Conservation (phyloP, 2,888 invertebrate species). For the Lasioglossum zephyrum region DNA sequence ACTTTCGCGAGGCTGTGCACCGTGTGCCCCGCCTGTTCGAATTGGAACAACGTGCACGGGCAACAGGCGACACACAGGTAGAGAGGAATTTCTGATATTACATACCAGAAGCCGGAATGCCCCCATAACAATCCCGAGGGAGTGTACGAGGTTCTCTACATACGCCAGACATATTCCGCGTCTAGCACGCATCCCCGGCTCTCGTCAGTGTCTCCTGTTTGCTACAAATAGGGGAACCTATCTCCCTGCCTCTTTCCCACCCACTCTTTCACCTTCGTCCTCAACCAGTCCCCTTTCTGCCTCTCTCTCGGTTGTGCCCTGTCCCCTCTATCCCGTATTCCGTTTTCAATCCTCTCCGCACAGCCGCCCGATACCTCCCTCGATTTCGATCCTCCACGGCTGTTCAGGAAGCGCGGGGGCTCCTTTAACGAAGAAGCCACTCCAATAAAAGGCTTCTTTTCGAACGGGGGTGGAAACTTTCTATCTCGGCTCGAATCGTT, state of each 20-base stretch:
- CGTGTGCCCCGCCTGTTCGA: constrained; percentile 61
- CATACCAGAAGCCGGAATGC: constrained; percentile 80
- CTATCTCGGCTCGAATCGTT: constrained; percentile 15
- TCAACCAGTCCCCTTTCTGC: not conserved
- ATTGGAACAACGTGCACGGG: constrained; percentile 69
- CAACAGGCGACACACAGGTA: constrained; percentile 77
- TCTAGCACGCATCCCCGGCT: constrained; percentile 64
- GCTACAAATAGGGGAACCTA: constrained; percentile 59
- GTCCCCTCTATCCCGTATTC: not conserved
- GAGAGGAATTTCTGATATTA: constrained; percentile 81
- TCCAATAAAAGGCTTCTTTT: constrained; percentile 41
- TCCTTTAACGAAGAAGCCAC: constrained; percentile 43
- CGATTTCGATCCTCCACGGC: constrained; percentile 42
- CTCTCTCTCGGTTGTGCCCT: not conserved
- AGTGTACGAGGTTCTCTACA: constrained; percentile 73
- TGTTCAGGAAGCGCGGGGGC: constrained; percentile 34
- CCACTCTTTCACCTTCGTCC: constrained; percentile 14
- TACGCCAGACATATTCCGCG: constrained; percentile 70
- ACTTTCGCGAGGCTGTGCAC: constrained; percentile 63
- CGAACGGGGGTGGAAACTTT: constrained; percentile 34
- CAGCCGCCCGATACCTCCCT: not conserved
- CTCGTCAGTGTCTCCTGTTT: constrained; percentile 61
- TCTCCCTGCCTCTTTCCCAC: constrained; percentile 41
- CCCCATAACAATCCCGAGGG: constrained; percentile 75
- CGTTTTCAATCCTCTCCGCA: not conserved